Evolutionary conservation across 2,113 vertebrate genomes (phyloP).

Genomic region (Mobula birostris): DNA sequence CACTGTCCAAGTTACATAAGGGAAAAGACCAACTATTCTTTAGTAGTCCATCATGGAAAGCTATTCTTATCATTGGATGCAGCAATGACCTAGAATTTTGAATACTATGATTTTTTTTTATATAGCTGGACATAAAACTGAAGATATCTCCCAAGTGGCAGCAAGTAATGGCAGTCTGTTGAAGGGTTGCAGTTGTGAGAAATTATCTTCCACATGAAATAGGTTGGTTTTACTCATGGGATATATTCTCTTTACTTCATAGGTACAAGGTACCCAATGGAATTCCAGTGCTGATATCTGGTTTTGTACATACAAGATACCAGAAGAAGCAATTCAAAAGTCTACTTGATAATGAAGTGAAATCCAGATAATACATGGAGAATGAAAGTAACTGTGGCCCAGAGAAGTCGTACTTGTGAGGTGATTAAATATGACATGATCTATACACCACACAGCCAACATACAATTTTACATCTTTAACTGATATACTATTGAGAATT

Average conservation of each 20-base stretch:
- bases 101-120: background rate
- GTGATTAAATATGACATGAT: background rate
- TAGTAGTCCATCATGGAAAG: background rate
- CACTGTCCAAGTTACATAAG: background rate
- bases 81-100: background rate
- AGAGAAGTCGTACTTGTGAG: background rate
- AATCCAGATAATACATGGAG: background rate
- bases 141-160: slow-evolving; percentile 4
- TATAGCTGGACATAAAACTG: background rate
- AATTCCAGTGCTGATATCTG: background rate
- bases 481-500: background rate
- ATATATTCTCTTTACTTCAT: background rate
- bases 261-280: background rate
- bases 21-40: slow-evolving; percentile 7
- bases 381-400: background rate
- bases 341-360: background rate
- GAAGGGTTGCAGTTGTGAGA: background rate
- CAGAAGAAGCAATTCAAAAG: background rate
- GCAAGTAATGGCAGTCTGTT: background rate
- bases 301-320: background rate
- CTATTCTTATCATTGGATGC: background rate
- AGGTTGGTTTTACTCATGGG: background rate
- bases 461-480: background rate
- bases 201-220: too few species aligned
- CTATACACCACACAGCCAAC: background rate